Percentiles rank a stretch among this genome's conserved stretches.
phyloP scores from a whole-genome alignment of 2,888 invertebrate species.

The Dasysyrphus albostriatus region DNA sequence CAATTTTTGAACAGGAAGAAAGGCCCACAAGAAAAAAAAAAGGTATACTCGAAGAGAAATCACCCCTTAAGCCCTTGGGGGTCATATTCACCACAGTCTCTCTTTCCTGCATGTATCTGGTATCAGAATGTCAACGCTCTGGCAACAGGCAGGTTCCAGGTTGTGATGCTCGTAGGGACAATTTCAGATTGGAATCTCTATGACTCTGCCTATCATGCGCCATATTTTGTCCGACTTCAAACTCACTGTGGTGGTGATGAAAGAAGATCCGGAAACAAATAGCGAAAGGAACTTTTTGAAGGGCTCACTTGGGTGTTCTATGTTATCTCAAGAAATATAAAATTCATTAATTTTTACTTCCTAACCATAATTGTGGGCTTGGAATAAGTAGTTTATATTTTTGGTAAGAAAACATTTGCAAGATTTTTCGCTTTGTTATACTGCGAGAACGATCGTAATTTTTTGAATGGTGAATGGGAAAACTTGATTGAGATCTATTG shows the following conservation, averaged over 20 bases:
- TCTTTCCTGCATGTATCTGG: conserved; percentile 20
- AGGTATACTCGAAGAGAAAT: conserved; percentile 21
- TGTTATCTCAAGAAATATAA: conserved; percentile 53
- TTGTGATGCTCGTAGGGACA: conserved; percentile 40
- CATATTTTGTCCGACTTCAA: conserved; percentile 31
- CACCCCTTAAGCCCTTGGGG: conserved; percentile 39
- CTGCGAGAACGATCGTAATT: conserved; percentile 8
- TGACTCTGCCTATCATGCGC: conserved; percentile 14
- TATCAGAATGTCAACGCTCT: conserved; percentile 56
- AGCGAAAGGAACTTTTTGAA: conserved; percentile 40
- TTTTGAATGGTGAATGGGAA: conserved; percentile 5
- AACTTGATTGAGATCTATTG: conserved; percentile 34
- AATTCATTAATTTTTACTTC: conserved; percentile 63
- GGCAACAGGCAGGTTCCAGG: conserved; percentile 63
- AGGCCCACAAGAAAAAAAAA: conserved; percentile 17
- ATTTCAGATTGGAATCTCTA: conserved; percentile 63
- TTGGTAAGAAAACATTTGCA: conserved; percentile 2
- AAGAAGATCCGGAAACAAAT: conserved; percentile 7
- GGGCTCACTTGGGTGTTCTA: conserved; percentile 45
- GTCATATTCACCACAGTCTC: conserved; percentile 49
- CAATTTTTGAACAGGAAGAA: conserved; percentile 46
- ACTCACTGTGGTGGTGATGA: not conserved
- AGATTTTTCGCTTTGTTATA: conserved; percentile 22
- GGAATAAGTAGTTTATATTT: conserved; percentile 23
- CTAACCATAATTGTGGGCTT: not conserved